These are phyloP conservation scores for Fregetta grallaria DNA, from an alignment of 2,113 vertebrate genomes.

Conservation along the genomic window DNA sequence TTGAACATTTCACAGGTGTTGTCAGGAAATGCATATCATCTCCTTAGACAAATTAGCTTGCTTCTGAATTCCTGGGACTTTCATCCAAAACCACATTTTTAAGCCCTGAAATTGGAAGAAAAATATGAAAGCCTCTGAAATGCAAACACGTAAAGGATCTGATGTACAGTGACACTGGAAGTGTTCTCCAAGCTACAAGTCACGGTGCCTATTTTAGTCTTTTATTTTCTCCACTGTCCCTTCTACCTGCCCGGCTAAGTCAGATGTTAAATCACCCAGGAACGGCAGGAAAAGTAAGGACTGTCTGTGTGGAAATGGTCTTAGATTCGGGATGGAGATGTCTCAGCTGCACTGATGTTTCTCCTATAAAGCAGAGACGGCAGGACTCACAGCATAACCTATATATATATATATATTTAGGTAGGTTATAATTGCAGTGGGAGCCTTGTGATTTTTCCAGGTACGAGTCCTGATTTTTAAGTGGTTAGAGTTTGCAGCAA, in stretches of 20 bases:
- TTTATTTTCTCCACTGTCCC: background rate
- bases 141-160: background rate
- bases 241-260: background rate
- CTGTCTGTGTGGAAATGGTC: background rate
- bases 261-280: background rate
- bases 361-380: background rate
- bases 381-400: background rate
- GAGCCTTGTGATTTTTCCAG: background rate
- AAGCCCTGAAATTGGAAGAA: background rate
- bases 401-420: accelerated
- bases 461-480: background rate
- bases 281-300: background rate
- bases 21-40: background rate
- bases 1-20: slow-evolving; percentile 1
- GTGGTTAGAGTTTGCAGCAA: background rate
- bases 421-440: background rate
- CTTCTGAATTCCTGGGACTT: background rate
- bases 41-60: slow-evolving; percentile 13
- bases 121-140: background rate
- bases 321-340: background rate
- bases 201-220: background rate
- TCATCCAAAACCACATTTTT: background rate
- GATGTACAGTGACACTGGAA: background rate
- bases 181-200: background rate
- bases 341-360: background rate